phyloP scores from a whole-genome alignment of 2,888 invertebrate species.

The Timandra comae region DNA sequence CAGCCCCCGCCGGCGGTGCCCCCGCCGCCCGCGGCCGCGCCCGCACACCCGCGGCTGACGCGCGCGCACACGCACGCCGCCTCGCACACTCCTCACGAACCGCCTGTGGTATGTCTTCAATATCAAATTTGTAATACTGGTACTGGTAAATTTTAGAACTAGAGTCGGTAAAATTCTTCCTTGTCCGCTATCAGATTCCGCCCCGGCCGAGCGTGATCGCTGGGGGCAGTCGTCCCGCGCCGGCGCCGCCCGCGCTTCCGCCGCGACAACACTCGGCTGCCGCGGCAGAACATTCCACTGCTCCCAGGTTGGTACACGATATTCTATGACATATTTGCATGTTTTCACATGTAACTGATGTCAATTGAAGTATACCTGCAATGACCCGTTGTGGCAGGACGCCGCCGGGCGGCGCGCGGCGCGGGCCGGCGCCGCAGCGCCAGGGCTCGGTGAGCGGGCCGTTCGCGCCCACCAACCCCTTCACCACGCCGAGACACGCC shows the following conservation, averaged over 20 bases:
- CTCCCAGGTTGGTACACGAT: conserved; percentile 41
- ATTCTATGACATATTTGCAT: background rate
- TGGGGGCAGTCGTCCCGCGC: too few species aligned
- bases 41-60: conserved; percentile 35
- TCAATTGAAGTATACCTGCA: too few species aligned
- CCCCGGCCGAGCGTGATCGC: too few species aligned
- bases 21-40: conserved; percentile 18
- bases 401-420: conserved; percentile 10
- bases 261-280: conserved; percentile 75
- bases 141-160: too few species aligned
- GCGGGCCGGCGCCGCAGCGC: conserved; percentile 30
- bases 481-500: conserved; percentile 53
- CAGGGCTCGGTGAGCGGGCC: conserved; percentile 47
- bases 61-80: conserved; percentile 53
- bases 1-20: conserved; percentile 13
- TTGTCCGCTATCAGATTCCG: conserved; percentile 54
- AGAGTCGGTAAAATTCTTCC: too few species aligned
- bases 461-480: conserved; percentile 57
- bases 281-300: conserved; percentile 56
- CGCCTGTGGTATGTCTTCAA: conserved; percentile 38
- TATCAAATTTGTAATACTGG: too few species aligned
- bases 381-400: too few species aligned
- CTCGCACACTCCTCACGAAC: conserved; percentile 42
- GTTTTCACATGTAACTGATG: too few species aligned
- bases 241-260: conserved; percentile 68